A percentile compares a stretch with the other conserved stretches of the same genome.
These are phyloP conservation scores for Philonicus albiceps DNA, from an alignment of 2,888 invertebrate genomes.

Conservation along the genomic window DNA sequence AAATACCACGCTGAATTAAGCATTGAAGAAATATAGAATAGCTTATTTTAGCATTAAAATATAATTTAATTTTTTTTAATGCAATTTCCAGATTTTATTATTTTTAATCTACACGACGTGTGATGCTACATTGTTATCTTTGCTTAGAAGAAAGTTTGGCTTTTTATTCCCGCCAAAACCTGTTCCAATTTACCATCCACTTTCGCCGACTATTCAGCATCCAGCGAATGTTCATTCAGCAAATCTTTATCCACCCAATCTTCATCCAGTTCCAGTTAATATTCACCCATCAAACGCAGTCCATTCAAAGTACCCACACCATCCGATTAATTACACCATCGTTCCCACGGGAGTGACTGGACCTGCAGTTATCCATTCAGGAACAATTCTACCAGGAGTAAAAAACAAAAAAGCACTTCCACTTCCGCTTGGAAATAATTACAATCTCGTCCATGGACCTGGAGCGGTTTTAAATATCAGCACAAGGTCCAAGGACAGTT, in stretches of 20 bases:
- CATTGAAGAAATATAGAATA: too few species aligned
- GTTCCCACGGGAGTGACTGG: not conserved
- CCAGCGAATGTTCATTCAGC: not conserved
- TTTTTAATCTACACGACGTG: not conserved
- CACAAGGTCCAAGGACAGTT: not conserved
- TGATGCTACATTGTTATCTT: not conserved
- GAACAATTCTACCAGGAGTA: not conserved
- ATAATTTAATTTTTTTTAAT: not conserved
- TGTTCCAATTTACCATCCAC: not conserved
- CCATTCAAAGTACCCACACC: not conserved
- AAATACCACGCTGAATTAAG: too few species aligned
- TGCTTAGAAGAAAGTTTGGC: not conserved
- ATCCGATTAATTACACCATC: not conserved
- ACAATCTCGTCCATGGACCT: not conserved
- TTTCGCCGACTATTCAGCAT: not conserved
- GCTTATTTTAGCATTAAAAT: too few species aligned
- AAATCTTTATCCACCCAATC: not conserved
- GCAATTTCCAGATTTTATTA: not conserved
- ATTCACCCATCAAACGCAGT: not conserved
- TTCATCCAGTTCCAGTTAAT: not conserved
- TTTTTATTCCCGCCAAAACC: not conserved
- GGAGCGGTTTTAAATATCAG: not conserved
- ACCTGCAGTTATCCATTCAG: not conserved
- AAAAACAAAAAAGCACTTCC: not conserved
- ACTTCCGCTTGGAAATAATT: not conserved